These are phyloP conservation scores for Mellilla xanthometata DNA, from an alignment of 2,888 invertebrate genomes.

Conservation along the genomic window DNA sequence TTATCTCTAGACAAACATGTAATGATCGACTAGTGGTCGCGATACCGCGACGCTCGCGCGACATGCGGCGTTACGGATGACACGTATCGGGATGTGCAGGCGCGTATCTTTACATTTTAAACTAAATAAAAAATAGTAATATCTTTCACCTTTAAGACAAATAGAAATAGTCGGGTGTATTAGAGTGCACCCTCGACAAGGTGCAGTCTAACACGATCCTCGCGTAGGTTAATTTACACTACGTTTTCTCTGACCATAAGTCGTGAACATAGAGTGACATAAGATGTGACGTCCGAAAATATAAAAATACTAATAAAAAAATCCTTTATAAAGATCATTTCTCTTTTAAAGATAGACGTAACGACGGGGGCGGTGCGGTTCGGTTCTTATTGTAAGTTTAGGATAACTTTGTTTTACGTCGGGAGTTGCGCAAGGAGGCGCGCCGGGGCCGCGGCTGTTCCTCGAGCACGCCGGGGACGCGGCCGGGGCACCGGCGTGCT, in stretches of 20 bases:
- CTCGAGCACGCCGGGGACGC: slow-evolving; percentile 8
- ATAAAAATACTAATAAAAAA: slow-evolving; percentile 37
- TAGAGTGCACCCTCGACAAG: slow-evolving; percentile 29
- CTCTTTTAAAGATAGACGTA: slow-evolving; percentile 64
- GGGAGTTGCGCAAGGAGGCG: slow-evolving; percentile 18
- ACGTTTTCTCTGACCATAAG: slow-evolving; percentile 58
- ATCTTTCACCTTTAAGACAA: slow-evolving; percentile 50
- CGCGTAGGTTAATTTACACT: slow-evolving; percentile 59
- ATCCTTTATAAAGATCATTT: slow-evolving; percentile 67
- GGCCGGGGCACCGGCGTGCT: slow-evolving; percentile 27
- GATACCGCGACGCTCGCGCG: no score
- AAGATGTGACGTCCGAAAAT: slow-evolving; percentile 75
- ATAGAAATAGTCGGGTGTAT: slow-evolving; percentile 46
- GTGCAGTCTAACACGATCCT: slow-evolving; percentile 46
- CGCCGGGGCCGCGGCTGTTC: slow-evolving; percentile 22
- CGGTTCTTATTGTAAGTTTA: slow-evolving; percentile 50
- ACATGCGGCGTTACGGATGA: not conserved
- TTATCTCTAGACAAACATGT: not conserved
- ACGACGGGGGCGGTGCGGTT: slow-evolving; percentile 58
- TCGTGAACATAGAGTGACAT: slow-evolving; percentile 61
- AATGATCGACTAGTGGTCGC: no score
- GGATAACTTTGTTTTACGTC: slow-evolving; percentile 42
- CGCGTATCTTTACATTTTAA: slow-evolving; percentile 23
- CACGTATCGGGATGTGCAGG: slow-evolving; percentile 19
- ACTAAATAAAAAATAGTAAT: slow-evolving; percentile 38